Base-by-base conservation (phyloP, 2,113 vertebrate species). In the Naja naja region DNA sequence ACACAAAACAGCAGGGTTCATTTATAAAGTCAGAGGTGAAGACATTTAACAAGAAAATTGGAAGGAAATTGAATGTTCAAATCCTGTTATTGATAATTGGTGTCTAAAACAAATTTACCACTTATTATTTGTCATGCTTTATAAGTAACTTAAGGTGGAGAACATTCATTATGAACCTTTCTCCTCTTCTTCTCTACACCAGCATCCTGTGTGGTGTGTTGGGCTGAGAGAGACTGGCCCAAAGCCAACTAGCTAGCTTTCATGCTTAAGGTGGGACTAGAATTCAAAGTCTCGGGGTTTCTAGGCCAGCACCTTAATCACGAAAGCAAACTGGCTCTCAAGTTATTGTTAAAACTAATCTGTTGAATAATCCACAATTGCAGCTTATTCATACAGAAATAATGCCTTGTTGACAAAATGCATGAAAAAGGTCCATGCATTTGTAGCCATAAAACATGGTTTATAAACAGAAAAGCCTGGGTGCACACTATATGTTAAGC, bases 11-110 rank as follows among this genome's bases (percentile, higher is more conserved):
- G 90, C 60, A 89, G 94, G 86, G 0, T 91, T 91, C 25, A 34
- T 95, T 96, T 95, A 94, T 96, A 88, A 87, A 74, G 56, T 52
- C 22, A 9, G 92, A 92, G 90, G 3, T 74, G n/a, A n/a, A 3
- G 0, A 20, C 69, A 92, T 20, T 45, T 95, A 56, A 30, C 18
- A 64, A 93, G 45, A 95, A 94, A 95, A 16, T 56, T 69, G 45
- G 54, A 58, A 74, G 92, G 91, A 93, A 94, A 94, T 27, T 49
- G 89, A 88, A 12, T 93, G 90, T 95, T 39, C 53, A 90, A 90
- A 87, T 45, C 23, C 94, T 92, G 94, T 86, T 81, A 60, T 49
- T 39, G 92, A 94, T 92, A 92, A 5, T 87, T 27, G 69, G 18
- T 69, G 16, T 27, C 55, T 60, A 58, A n/a, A 87, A 18, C 25